Evolutionary conservation across 2,888 invertebrate genomes (phyloP).

Genomic region (Thymelicus acteon): DNA sequence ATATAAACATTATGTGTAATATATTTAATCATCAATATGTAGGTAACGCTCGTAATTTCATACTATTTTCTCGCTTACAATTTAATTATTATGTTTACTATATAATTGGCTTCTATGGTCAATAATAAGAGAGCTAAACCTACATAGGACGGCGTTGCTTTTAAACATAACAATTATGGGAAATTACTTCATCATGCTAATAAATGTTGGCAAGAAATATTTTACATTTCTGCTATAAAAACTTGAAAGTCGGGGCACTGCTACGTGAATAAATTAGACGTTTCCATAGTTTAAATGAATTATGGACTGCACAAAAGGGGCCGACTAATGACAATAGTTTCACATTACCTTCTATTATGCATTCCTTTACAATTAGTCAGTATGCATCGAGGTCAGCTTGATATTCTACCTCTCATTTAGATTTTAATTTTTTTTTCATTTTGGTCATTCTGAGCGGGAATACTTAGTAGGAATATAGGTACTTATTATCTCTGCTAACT

Average conservation of each 20-base stretch:
- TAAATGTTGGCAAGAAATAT: constrained; percentile 28
- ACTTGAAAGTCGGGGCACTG: constrained; percentile 27
- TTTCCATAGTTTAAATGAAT: constrained; percentile 38
- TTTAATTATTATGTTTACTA: constrained; percentile 4
- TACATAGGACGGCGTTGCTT: constrained; percentile 8
- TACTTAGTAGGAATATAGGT: too few relatives aligned
- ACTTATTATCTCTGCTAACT: not conserved
- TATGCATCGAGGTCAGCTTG: constrained; percentile 33
- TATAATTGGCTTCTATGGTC: constrained; percentile 4
- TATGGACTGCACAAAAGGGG: constrained; percentile 35
- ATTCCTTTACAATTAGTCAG: constrained; percentile 36
- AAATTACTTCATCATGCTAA: constrained; percentile 28
- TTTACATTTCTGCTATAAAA: constrained; percentile 31
- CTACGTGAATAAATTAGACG: constrained; percentile 34
- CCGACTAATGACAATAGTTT: constrained; percentile 37
- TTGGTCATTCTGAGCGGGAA: too few relatives aligned
- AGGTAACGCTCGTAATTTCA: not conserved
- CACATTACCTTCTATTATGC: constrained; percentile 36
- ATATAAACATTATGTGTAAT: too few relatives aligned
- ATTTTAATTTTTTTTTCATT: too few relatives aligned
- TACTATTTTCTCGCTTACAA: not conserved
- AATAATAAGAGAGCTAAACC: constrained; percentile 12
- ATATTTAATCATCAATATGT: not conserved
- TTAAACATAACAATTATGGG: constrained; percentile 22
- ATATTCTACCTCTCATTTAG: constrained; percentile 24